Evolutionary conservation across 2,888 invertebrate species (phyloP).

Genomic region (Heliconius charithonia): DNA sequence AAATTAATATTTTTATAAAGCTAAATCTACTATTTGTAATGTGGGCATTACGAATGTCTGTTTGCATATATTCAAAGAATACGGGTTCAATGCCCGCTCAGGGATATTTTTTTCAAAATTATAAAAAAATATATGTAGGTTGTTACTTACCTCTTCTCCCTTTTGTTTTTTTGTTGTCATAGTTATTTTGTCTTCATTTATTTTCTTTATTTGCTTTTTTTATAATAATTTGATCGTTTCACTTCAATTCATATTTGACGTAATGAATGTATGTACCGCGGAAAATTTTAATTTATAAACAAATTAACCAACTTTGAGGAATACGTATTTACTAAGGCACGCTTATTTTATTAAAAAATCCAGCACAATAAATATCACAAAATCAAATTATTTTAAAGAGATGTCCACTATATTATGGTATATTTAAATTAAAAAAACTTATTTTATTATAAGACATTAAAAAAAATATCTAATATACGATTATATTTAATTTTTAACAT

Average conservation of each 20-base stretch:
- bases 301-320: constrained; percentile 75
- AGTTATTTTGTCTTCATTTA: constrained; percentile 46
- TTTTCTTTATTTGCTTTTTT: constrained; percentile 32
- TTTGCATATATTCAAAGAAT: background rate
- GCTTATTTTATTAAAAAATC: background rate
- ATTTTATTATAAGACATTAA: background rate
- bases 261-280: background rate
- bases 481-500: background rate
- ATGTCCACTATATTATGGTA: background rate
- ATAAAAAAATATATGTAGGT: background rate
- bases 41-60: background rate
- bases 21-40: too few relatives aligned
- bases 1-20: background rate
- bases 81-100: too few relatives aligned
- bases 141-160: background rate
- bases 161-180: constrained; percentile 24
- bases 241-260: background rate
- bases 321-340: constrained; percentile 48
- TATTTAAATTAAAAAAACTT: background rate
- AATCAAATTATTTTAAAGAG: background rate
- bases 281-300: constrained; percentile 6
- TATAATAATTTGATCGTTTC: background rate
- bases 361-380: background rate
- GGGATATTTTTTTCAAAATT: too few relatives aligned
- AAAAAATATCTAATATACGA: too few relatives aligned